phyloP scores from a whole-genome alignment of 2,113 vertebrate genomes.

The Alexandromys fortis region DNA sequence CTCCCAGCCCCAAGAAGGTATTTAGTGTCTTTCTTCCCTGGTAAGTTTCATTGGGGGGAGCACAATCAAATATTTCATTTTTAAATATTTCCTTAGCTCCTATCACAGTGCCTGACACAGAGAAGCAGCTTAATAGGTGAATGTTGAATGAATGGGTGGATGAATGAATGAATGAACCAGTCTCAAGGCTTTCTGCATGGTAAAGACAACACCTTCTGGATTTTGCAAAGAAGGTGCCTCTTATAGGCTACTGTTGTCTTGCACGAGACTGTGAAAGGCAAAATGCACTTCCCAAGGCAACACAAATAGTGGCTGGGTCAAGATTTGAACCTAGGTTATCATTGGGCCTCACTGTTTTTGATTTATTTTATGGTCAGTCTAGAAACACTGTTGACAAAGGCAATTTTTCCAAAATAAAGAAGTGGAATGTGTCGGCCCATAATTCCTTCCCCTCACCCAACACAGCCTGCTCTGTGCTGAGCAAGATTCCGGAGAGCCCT shows the following conservation, averaged over 20 bases:
- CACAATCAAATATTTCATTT: neutral
- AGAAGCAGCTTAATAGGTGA: neutral
- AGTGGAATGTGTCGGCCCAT: conserved; percentile 40
- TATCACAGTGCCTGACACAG: neutral
- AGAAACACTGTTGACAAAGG: conserved; percentile 50
- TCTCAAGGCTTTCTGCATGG: neutral
- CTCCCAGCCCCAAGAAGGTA: neutral
- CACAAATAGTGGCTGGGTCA: neutral
- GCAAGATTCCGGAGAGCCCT: neutral
- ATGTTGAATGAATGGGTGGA: neutral
- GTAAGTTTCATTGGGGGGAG: neutral
- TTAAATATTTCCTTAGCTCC: neutral
- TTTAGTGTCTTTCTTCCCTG: neutral
- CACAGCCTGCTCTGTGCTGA: conserved; percentile 33
- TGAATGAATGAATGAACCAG: neutral
- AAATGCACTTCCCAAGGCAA: neutral
- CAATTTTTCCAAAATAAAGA: conserved; percentile 58
- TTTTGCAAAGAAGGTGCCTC: neutral
- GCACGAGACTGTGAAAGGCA: neutral
- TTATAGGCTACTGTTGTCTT: neutral
- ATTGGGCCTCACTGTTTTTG: neutral
- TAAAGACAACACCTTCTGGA: neutral
- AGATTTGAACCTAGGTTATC: conserved; percentile 23
- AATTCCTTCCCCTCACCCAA: conserved; percentile 54
- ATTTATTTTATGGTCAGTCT: conserved; percentile 27